Base-by-base conservation (phyloP, 92 coral and sea anemone species). In the Meandrina meandrites region DNA sequence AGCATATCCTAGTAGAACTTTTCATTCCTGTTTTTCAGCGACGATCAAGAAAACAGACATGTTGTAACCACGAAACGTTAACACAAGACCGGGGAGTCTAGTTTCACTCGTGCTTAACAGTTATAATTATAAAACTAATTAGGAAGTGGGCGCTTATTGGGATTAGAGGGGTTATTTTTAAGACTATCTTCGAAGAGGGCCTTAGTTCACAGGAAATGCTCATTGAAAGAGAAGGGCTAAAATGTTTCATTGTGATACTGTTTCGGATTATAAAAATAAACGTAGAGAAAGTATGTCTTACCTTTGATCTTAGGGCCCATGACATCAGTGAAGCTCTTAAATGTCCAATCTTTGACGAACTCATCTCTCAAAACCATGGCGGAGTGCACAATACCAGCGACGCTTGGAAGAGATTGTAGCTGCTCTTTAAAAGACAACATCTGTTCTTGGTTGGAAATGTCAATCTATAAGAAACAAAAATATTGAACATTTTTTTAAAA, bases 241-340 rank as follows among this genome's bases (percentile, higher is more conserved):
- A 54, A 15, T 0, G 60, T 54, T 54, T 54, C 60, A 15, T 54
- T 3, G 22, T 54, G 18, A 0, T 0, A 21, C 3, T 16, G 60
- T 54, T 58, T 58, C 67, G 19, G 74, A 68, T 68, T 11, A 68
- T 68, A 8, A 75, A n/a, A n/a, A n/a, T n/a, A n/a, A n/a, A n/a
- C n/a, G n/a, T n/a, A n/a, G n/a, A n/a, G n/a, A n/a, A n/a, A n/a
- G n/a, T 16, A 22, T 14, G 5, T 32, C 15, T 62, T 51, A 92
- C 98, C 98, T 86, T 93, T 93, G 9, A 90, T 91, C 80, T 94
- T 92, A 10, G 98, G 93, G 21, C 82, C 91, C 87, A 92, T 89
- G 32, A 92, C 98, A 8, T 88, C 84, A 17, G 45, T 45, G 64
- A 93, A 92, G 15, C 86, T 82, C 81, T 89, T 75, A 35, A 81